A percentile compares a stretch with the other conserved stretches of the same genome.
Conservation (phyloP, 2,888 invertebrate species). For the Conomelus anceps region DNA sequence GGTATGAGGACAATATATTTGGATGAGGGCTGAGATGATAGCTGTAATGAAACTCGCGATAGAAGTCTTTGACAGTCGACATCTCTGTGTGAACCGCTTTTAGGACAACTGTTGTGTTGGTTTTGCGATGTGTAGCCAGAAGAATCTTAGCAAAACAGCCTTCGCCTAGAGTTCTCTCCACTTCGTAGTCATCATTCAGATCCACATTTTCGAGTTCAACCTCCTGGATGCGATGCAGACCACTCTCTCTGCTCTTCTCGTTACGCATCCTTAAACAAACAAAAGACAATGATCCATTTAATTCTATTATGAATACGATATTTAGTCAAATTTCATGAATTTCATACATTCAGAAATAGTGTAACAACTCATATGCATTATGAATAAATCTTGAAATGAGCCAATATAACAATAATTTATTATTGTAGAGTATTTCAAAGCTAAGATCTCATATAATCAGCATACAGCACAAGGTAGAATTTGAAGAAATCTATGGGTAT, state of each 20-base stretch:
- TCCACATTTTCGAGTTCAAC: conserved; percentile 48
- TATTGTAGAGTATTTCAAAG: too few relatives aligned
- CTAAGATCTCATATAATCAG: too few relatives aligned
- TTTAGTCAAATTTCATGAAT: not conserved
- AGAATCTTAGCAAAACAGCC: conserved; percentile 64
- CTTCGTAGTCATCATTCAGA: conserved; percentile 54
- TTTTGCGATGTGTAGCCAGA: conserved; percentile 51
- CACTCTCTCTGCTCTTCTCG: conserved; percentile 29
- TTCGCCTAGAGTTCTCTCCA: conserved; percentile 57
- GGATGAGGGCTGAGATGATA: conserved; percentile 72
- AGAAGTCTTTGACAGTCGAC: conserved; percentile 56
- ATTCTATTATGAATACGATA: not conserved
- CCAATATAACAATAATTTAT: too few relatives aligned
- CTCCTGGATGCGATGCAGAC: conserved; percentile 50
- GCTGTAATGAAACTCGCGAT: conserved; percentile 69
- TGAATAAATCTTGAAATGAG: too few relatives aligned
- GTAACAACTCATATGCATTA: too few relatives aligned
- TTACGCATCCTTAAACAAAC: conserved; percentile 25
- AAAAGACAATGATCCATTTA: not conserved
- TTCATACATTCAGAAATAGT: too few relatives aligned
- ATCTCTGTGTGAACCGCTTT: conserved; percentile 58
- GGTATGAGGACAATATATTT: conserved; percentile 66
- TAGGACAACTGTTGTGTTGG: conserved; percentile 59
- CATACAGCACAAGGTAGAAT: too few relatives aligned
- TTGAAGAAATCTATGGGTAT: too few relatives aligned